Base-by-base conservation (phyloP, 35 echinoderm and acorn worm species). In the Lytechinus variegatus region DNA sequence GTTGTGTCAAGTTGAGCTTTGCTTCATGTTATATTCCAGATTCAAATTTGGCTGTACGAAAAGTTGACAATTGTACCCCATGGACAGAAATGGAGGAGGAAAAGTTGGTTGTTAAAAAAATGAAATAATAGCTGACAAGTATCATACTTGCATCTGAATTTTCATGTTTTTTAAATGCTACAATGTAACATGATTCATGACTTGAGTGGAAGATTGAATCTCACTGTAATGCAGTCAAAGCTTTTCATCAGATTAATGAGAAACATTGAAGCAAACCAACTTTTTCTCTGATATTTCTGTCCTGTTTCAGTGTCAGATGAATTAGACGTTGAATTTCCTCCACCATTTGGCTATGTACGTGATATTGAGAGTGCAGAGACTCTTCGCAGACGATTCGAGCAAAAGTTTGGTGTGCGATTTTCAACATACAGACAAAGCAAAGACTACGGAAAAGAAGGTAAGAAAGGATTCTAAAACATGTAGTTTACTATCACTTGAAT, bases 371-470 rank as follows among this genome's bases (percentile, higher is more conserved):
- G 92, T 57, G 92, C 92, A 9, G 92, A 93, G 54, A 14, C 4
- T 10, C 54, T 93, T 54, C 92, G 92, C 21, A 54, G 92, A 57
- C 10, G 24, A 4, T 93, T 56, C 53, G 53, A 93, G 52, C 53
- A 53, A 10, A 54, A 14, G 9, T 19, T 54, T 9, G 92, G 92
- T 9, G 8, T 54, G 13, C 55, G 57, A 27, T 93, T 93, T 55
- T 93, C 92, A 19, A 93, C 92, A 9, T 93, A 93, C 53, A 33
- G 92, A n/a, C 92, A 93, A 24, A 93, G 92, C 92, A 93, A 93
- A 57, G 54, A 93, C 52, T 93, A 53, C 56, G 92, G 92, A 54
- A 93, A 93, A 93, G 14, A 54, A 93, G 92, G 92, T 93, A 56
- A 93, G 53, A 28, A 44, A 44, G 33, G 33, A 44, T 44, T 44